Percentiles rank a stretch among this genome's conserved stretches.
Conservation (phyloP, 2,113 vertebrate genomes). For the Suncus etruscus region DNA sequence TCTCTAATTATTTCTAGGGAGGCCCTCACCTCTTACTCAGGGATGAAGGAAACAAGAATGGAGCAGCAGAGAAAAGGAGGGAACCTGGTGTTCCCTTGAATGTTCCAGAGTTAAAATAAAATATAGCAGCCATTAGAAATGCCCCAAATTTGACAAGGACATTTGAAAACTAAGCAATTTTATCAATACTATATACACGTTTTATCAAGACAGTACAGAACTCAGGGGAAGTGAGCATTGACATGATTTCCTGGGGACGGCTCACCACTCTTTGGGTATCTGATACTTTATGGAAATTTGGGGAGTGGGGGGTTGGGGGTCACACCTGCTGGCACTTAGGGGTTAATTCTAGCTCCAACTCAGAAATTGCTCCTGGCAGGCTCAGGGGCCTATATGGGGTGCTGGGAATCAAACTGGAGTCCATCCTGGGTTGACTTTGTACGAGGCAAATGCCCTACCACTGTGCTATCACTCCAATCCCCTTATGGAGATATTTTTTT, state of each 20-base stretch:
- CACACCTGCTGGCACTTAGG: no score
- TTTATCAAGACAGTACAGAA: slow-evolving; percentile 46
- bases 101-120: neutral
- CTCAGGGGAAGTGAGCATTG: slow-evolving; percentile 32
- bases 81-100: neutral
- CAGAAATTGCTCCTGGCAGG: no score
- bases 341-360: no score
- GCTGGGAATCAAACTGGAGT: no score
- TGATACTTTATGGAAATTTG: neutral
- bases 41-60: neutral
- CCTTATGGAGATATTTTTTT: neutral
- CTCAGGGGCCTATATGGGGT: no score
- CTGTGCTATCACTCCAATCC: no score
- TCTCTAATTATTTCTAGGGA: neutral
- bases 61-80: neutral
- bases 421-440: no score
- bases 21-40: neutral
- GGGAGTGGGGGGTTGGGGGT: no score
- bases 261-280: neutral
- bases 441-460: no score
- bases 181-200: neutral
- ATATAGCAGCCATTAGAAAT: neutral
- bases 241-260: neutral
- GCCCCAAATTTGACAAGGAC: slow-evolving; percentile 7
- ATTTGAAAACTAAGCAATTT: slow-evolving; percentile 14